Percentiles rank a stretch among this genome's conserved stretches.
These are phyloP conservation scores for Spodoptera exigua DNA, from an alignment of 2,888 invertebrate genomes.

Conservation along the genomic window DNA sequence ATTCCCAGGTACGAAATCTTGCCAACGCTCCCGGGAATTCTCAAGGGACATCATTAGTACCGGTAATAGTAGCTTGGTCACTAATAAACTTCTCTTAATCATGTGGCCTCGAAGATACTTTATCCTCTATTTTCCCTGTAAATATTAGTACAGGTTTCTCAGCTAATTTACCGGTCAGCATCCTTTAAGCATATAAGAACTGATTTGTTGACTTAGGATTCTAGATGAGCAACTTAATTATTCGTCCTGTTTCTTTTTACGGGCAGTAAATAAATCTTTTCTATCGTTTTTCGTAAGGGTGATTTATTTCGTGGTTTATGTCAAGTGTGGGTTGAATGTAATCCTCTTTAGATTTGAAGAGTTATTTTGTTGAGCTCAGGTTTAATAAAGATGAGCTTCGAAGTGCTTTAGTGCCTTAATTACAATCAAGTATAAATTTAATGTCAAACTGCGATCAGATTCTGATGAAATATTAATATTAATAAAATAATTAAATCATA, in stretches of 20 bases:
- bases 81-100: slow-evolving; percentile 41
- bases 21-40: slow-evolving; percentile 3
- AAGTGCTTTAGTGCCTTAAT: too few species aligned
- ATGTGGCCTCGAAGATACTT: slow-evolving; percentile 35
- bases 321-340: too few species aligned
- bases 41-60: slow-evolving; percentile 40
- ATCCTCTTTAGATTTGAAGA: background rate
- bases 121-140: slow-evolving; percentile 37
- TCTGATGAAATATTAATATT: too few species aligned
- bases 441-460: too few species aligned
- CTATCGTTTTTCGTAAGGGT: slow-evolving; percentile 10
- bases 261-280: slow-evolving; percentile 46
- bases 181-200: slow-evolving; percentile 33
- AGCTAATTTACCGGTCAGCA: slow-evolving; percentile 49
- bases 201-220: slow-evolving; percentile 58
- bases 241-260: slow-evolving; percentile 51
- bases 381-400: too few species aligned
- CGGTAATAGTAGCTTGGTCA: slow-evolving; percentile 9
- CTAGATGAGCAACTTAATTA: slow-evolving; percentile 54
- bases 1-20: slow-evolving; percentile 25
- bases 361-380: background rate
- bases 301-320: slow-evolving; percentile 32
- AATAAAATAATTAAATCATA: too few species aligned
- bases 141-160: slow-evolving; percentile 35
- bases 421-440: too few species aligned